Percentiles rank a stretch among this genome's conserved stretches.
These are phyloP conservation scores for Andricus curvator DNA, from an alignment of 2,888 invertebrate species.

Conservation along the genomic window DNA sequence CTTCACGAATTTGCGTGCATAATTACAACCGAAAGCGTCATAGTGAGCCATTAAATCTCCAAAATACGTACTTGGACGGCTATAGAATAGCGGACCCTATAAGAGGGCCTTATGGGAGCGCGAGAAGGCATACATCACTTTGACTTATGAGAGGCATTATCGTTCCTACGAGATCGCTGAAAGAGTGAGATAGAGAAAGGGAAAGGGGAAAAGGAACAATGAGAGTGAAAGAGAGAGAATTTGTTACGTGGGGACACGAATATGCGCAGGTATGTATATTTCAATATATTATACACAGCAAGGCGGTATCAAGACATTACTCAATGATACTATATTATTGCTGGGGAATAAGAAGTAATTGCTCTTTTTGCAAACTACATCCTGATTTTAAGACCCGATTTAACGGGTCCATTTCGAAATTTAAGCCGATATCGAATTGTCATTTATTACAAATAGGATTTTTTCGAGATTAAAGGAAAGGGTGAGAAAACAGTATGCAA, in stretches of 20 bases:
- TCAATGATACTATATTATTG: slow-evolving; percentile 72
- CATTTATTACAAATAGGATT: not conserved
- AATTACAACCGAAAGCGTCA: slow-evolving; percentile 34
- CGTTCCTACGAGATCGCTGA: slow-evolving; percentile 55
- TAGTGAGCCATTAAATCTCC: slow-evolving; percentile 41
- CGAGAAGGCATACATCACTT: slow-evolving; percentile 70
- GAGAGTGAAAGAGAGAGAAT: slow-evolving; percentile 10
- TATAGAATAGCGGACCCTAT: slow-evolving; percentile 47
- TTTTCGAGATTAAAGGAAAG: not conserved
- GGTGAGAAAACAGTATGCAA: too few relatives aligned
- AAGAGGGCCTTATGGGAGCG: slow-evolving; percentile 62
- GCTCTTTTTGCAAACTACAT: not conserved
- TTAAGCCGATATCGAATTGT: not conserved
- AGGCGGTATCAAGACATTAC: slow-evolving; percentile 68
- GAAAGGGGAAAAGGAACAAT: slow-evolving; percentile 46
- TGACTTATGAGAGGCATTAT: slow-evolving; percentile 74
- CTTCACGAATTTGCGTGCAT: slow-evolving; percentile 26
- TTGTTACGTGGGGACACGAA: slow-evolving; percentile 53
- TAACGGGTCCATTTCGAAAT: slow-evolving; percentile 11
- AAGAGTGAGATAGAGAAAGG: slow-evolving; percentile 48
- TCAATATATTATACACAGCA: slow-evolving; percentile 68
- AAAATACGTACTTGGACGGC: slow-evolving; percentile 35
- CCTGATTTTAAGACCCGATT: not conserved
- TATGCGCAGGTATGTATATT: slow-evolving; percentile 50
- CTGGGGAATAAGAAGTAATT: slow-evolving; percentile 23